Evolutionary conservation across 1,140 invertebrate genomes (phyloP), one percentile per base, ranked within the genome.

Genomic region (Drosophila virilis): DNA sequence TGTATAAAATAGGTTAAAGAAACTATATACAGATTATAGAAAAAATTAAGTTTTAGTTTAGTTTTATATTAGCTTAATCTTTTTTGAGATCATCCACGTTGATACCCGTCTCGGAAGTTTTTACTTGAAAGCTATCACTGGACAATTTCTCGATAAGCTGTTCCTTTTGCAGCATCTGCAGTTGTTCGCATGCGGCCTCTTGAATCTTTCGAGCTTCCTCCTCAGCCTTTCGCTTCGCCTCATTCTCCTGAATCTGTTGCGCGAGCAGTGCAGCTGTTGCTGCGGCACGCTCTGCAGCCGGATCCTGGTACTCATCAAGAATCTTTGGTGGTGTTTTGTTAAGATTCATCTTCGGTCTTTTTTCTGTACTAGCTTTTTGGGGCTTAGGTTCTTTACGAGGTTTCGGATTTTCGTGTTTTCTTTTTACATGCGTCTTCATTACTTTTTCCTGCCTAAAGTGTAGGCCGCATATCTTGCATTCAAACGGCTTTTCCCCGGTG

Each of bases 401-500:
- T 55, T 80, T 66, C 1, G 80, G 82, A 67, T 80, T 91, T 33
- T 86, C 74, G 60, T 92, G 91, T 6, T 90, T 74, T 46, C 90
- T 91, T 35, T 6, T 45, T 37, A 89, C 78, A 48, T 92, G 91
- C 12, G 77, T 88, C 37, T 92, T 92, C 3, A 92, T 52, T 13
- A 86, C 86, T 42, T 81, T 77, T 58, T 90, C 76, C 66, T 92
- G 91, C 7, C 91, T 84, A 77, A 91, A 92, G 32, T 85, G 77
- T 40, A 80, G 91, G 13, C 84, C 88, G 57, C 91, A 92, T 6
- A 79, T 62, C 58, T 78, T 84, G 59, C 91, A 92, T 52, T 90
- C 90, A 59, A 78, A 91, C 0, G 91, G 91, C 46, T 91, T 92
- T 33, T 91, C 91, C 2, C 95, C 95, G 51, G 91, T 92, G 42